A percentile compares a stretch with the other conserved stretches of the same genome.
Evolutionary conservation across 2,888 invertebrate species (phyloP).

Genomic region (Drosophila acutilabella): DNA sequence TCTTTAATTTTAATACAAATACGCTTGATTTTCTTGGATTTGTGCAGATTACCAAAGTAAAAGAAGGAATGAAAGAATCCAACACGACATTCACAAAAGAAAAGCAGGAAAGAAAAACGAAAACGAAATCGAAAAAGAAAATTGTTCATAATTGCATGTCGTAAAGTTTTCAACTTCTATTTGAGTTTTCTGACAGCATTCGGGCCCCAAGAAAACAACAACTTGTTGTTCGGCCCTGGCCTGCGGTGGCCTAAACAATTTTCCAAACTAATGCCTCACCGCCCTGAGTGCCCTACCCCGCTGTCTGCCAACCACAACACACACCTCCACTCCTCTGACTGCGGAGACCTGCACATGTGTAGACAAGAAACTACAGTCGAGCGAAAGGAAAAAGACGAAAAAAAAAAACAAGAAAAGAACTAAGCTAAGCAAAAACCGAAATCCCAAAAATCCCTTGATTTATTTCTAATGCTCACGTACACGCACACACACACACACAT

Average conservation of each 20-base stretch:
- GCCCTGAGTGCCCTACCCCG: slow-evolving; percentile 1
- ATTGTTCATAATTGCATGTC: slow-evolving; percentile 66
- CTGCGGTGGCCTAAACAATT: slow-evolving; percentile 76
- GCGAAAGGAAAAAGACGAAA: slow-evolving; percentile 14
- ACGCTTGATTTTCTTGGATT: slow-evolving; percentile 30
- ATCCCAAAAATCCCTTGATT: slow-evolving; percentile 81
- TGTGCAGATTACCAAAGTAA: background rate
- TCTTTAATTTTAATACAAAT: slow-evolving; percentile 51
- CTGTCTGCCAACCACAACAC: slow-evolving; percentile 3
- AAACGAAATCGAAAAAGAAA: slow-evolving; percentile 17
- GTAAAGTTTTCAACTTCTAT: slow-evolving; percentile 63
- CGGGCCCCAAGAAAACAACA: slow-evolving; percentile 50
- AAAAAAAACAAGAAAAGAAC: slow-evolving; percentile 29
- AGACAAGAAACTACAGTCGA: slow-evolving; percentile 18
- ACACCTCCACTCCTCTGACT: background rate
- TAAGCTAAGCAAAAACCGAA: slow-evolving; percentile 62
- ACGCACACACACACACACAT: slow-evolving; percentile 14
- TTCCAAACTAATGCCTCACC: slow-evolving; percentile 71
- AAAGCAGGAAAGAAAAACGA: slow-evolving; percentile 15
- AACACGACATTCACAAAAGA: slow-evolving; percentile 2
- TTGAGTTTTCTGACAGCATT: slow-evolving; percentile 59
- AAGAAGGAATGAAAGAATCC: background rate
- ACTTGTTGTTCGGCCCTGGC: slow-evolving; percentile 67
- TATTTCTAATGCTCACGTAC: slow-evolving; percentile 71
- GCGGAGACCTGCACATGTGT: slow-evolving; percentile 36